phyloP scores from a whole-genome alignment of 2,888 invertebrate genomes.

The Pyrrhosoma nymphula region DNA sequence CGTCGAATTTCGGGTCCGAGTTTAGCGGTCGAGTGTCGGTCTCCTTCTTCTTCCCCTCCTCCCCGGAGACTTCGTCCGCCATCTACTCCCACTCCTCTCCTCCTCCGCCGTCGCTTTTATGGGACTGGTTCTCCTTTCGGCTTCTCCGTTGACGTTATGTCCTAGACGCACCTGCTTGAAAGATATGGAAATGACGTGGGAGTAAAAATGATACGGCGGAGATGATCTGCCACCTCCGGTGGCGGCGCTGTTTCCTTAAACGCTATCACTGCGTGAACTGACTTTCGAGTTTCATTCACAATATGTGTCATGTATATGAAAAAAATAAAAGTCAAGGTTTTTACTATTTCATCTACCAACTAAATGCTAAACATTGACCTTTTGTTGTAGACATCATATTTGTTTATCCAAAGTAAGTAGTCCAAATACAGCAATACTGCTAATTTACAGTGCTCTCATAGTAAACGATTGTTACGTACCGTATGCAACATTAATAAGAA shows the following conservation, averaged over 20 bases:
- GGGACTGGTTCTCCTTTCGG: background rate
- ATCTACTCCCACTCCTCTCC: background rate
- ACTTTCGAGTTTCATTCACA: too few relatives aligned
- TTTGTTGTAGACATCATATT: too few relatives aligned
- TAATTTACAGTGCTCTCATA: too few relatives aligned
- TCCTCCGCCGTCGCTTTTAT: background rate
- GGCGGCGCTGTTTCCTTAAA: background rate
- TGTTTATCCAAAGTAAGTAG: too few relatives aligned
- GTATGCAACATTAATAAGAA: too few relatives aligned
- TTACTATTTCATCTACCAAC: too few relatives aligned
- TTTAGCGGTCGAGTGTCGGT: background rate
- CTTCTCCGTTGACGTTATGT: background rate
- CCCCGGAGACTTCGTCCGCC: background rate
- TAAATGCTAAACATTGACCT: too few relatives aligned
- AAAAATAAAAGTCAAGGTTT: too few relatives aligned
- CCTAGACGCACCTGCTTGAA: background rate
- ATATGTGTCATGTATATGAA: too few relatives aligned
- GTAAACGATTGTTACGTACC: too few relatives aligned
- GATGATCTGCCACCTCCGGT: background rate
- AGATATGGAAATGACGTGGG: background rate
- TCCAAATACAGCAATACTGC: too few relatives aligned
- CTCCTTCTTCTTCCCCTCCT: background rate
- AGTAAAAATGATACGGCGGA: background rate
- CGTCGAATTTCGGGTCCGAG: background rate
- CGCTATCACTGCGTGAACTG: too few relatives aligned